Evolutionary conservation across 2,888 invertebrate genomes (phyloP), one percentile per base, ranked within the genome.

Genomic region (Caradrina kadenii): DNA sequence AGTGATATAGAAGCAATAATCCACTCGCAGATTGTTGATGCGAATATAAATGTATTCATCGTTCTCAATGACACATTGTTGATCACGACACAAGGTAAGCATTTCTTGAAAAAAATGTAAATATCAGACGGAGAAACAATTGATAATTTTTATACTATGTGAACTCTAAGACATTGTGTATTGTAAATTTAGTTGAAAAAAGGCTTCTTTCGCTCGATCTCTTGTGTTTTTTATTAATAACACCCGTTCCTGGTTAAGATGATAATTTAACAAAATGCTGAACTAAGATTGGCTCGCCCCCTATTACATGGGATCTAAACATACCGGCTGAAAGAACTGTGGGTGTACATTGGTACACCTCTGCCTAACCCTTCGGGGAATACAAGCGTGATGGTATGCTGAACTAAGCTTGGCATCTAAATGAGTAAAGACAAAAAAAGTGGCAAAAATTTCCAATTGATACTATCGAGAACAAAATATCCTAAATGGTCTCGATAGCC

Each of bases 151-250:
- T 89, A 90, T 91, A 89, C 88, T 92, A 89, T 93, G 91, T 88
- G 89, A 87, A 89, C 91, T 90, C 90, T 89, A 84, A 81, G 77
- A 86, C 84, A 86, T 91, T 92, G 92, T 91, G 89, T 90, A 91
- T 90, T 91, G 90, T 93, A 92, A 91, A 91, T 91, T 93, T 93
- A 94, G 93, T 92, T 93, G 92, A 93, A 93, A 94, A 95, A 94
- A 95, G 93, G 94, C 94, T 95, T 95, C 92, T 90, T 93, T 92
- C 90, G 90, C 93, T 92, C 90, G 87, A 89, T 87, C 87, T 74
- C 72, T 87, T 83, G 73, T 87, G 88, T 93, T 91, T 90, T 93
- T 93, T 89, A 89, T 88, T 91, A 88, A 86, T 59, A 48, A 31
- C 35, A 58, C 69, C 76, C 63, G 65, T 58, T 64, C 61, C 80